phyloP scores from a whole-genome alignment of 2,797 vertebrate species.

The Betta splendens region DNA sequence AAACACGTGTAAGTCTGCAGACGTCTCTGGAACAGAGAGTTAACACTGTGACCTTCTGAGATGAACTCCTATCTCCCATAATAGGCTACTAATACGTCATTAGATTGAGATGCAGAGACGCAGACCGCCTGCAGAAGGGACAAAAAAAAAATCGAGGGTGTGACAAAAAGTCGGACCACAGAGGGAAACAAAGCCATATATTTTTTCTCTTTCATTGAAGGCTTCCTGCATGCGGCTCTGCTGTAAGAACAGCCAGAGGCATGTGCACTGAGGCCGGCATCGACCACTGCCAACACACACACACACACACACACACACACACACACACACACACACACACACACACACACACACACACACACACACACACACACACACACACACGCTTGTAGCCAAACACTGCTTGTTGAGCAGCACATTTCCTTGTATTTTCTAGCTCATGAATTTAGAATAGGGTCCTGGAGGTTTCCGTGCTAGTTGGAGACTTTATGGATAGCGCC shows the following conservation, averaged over 20 bases:
- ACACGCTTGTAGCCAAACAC: constrained; percentile 17
- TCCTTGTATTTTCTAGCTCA: constrained; percentile 50
- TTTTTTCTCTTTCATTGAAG: constrained; percentile 50
- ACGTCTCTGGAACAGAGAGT: no score
- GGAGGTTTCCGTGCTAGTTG: constrained; percentile 3
- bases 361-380: not conserved
- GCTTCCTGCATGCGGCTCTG: constrained; percentile 40
- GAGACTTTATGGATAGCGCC: not conserved
- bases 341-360: not conserved
- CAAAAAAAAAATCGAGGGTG: constrained; percentile 16
- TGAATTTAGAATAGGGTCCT: constrained; percentile 56
- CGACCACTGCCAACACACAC: constrained; percentile 26
- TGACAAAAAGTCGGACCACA: constrained; percentile 35
- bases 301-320: no score
- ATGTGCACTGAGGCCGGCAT: constrained; percentile 33
- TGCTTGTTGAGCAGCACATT: constrained; percentile 45
- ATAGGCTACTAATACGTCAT: constrained; percentile 52
- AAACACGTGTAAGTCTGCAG: no score
- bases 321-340: constrained; percentile 8
- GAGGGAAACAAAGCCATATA: constrained; percentile 35
- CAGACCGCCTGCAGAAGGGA: not conserved
- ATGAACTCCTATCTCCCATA: constrained; percentile 51
- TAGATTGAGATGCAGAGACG: constrained; percentile 35
- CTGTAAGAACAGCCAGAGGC: constrained; percentile 52
- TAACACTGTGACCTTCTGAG: constrained; percentile 33